These are phyloP conservation scores for Trissolcus japonicus DNA, from an alignment of 2,888 invertebrate species.

Conservation along the genomic window DNA sequence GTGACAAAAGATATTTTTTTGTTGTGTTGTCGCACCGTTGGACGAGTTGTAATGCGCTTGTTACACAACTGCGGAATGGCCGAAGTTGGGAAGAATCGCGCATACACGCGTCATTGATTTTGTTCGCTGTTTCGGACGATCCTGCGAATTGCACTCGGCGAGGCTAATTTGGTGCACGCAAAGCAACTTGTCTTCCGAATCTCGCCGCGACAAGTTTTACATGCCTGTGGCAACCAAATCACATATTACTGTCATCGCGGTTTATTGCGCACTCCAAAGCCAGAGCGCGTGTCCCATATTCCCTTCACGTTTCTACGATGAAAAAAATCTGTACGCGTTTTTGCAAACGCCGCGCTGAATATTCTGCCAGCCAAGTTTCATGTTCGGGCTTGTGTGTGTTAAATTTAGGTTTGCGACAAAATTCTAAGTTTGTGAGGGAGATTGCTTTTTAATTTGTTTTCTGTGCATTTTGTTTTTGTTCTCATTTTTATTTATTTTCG, in stretches of 20 bases:
- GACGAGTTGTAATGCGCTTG: not conserved
- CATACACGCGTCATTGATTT: conserved; percentile 32
- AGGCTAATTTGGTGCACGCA: conserved; percentile 41
- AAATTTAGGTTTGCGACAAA: no score
- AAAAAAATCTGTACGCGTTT: conserved; percentile 5
- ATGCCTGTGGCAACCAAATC: conserved; percentile 36
- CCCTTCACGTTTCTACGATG: conserved; percentile 8
- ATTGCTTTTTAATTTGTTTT: no score
- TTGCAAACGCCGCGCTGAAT: no score
- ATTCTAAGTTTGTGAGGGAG: no score
- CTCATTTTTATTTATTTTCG: no score
- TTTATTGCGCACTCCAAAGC: conserved; percentile 31
- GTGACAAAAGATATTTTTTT: no score
- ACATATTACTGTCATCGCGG: conserved; percentile 35
- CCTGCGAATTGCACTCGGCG: conserved; percentile 12
- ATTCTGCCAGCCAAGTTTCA: no score
- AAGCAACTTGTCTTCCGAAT: conserved; percentile 40
- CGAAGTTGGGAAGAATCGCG: conserved; percentile 31
- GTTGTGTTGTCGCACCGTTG: no score
- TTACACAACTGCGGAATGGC: conserved; percentile 30
- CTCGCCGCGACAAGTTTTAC: conserved; percentile 34
- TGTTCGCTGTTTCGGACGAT: conserved; percentile 26
- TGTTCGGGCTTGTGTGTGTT: no score
- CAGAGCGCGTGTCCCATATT: conserved; percentile 16
- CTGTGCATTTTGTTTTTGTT: no score